phyloP scores from a whole-genome alignment of 2,888 invertebrate genomes.

The Barypeithes pellucidus region DNA sequence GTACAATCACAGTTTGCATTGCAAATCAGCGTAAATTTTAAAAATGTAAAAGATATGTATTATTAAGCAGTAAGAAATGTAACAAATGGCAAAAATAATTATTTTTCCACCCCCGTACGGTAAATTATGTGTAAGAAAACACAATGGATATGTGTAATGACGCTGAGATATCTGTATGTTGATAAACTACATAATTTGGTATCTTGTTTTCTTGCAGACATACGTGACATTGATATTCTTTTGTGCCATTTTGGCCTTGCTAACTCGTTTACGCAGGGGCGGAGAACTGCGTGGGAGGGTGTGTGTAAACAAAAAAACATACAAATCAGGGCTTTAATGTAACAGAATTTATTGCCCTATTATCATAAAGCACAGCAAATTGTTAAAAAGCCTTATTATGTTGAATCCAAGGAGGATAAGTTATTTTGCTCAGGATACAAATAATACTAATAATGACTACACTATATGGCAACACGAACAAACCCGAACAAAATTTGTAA shows the following conservation, averaged over 20 bases:
- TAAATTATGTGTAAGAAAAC: conserved; percentile 45
- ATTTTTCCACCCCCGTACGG: conserved; percentile 47
- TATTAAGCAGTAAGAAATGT: conserved; percentile 19
- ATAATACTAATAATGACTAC: no score
- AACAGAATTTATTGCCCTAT: conserved; percentile 47
- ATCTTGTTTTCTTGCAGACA: conserved; percentile 51
- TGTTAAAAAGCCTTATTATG: conserved; percentile 18
- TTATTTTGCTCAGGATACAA: background rate
- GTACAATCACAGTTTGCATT: no score
- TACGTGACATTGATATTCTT: conserved; percentile 53
- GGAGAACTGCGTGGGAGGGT: conserved; percentile 43
- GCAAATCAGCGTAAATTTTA: no score
- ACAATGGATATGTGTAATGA: conserved; percentile 49
- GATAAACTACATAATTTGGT: conserved; percentile 52
- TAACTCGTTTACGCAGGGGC: conserved; percentile 52
- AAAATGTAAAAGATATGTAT: background rate
- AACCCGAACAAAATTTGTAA: no score
- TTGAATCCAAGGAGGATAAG: background rate
- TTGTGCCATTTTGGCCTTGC: conserved; percentile 51
- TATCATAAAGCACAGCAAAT: conserved; percentile 38
- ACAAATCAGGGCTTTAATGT: conserved; percentile 40
- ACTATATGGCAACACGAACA: no score
- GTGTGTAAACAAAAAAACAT: conserved; percentile 41
- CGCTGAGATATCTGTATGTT: conserved; percentile 49
- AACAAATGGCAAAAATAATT: conserved; percentile 41